Evolutionary conservation across 2,888 invertebrate species (phyloP), one percentile per base, ranked within the genome.

Genomic region (Orchesella flavescens): DNA sequence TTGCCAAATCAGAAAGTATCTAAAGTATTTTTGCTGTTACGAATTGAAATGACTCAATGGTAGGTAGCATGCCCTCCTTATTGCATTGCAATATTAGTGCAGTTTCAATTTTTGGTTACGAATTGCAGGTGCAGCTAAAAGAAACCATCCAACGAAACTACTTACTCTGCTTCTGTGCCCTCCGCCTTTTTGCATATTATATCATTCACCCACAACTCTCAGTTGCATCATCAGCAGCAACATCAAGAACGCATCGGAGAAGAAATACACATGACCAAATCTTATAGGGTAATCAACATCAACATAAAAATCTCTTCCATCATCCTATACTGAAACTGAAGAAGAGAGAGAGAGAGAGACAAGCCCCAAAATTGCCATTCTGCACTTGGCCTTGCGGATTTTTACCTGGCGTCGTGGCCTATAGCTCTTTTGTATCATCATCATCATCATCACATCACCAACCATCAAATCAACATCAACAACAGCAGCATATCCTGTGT

Each of bases 381-480:
- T 61, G 46, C 59, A 61, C 44, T 65, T 75, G 74, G 74, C 74
- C 74, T 75, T 75, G 65, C 65, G 63, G 61, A 73, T 71, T 71
- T 74, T 44, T 65, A 46, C 74, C 63, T 65, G 74, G 74, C 63
- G 74, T 75, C 63, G 59, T 75, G 74, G 65, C 74, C 74, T 75
- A 63, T 75, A 21, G 57, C 46, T 59, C 59, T 53, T 72, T 21
- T 12, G 12, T 13, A 55, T n/a, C 57, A 71, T 15, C 7, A 69
- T 49, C 69, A 13, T 4, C 59, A 12, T 10, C 21, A 17, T 17
- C 23, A 21, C 17, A n/a, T 63, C 10, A 5, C 24, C 12, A n/a
- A n/a, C n/a, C n/a, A 12, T 57, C n/a, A 57, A 57, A 68, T 0
- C 69, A 23, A 24, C 69, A 23, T 21, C 23, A 4, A 34, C 69